phyloP scores from a whole-genome alignment of 2,113 vertebrate genomes.

The Perca fluviatilis region DNA sequence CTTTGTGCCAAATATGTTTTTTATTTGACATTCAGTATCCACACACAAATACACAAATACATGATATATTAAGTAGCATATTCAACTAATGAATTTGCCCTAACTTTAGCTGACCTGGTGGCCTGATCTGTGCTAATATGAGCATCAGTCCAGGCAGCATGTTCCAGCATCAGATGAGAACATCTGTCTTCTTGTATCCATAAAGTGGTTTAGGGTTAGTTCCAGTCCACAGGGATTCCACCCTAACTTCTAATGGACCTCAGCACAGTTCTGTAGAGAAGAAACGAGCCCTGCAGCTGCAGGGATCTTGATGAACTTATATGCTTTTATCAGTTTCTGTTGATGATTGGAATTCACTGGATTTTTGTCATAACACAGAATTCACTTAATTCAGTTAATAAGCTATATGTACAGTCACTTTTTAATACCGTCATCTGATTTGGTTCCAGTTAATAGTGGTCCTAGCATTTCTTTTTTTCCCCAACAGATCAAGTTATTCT shows the following conservation, averaged over 20 bases:
- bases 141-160: background rate
- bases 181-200: constrained; percentile 3
- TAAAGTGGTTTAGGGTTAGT: background rate
- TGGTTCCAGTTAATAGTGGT: background rate
- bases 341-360: background rate
- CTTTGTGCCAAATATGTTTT: background rate
- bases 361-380: background rate
- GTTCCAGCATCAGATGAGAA: background rate
- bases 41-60: background rate
- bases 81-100: background rate
- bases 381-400: background rate
- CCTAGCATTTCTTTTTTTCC: background rate
- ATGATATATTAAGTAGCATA: background rate
- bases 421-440: background rate
- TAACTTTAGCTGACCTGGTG: no score
- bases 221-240: background rate
- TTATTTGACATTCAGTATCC: background rate
- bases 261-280: background rate
- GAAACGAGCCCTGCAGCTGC: background rate
- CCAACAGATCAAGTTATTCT: constrained; percentile 1
- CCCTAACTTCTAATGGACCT: no score
- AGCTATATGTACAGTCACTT: background rate
- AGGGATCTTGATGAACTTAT: background rate
- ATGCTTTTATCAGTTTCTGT: background rate
- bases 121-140: background rate